These are phyloP conservation scores for Eledone cirrhosa DNA, from an alignment of 2,888 invertebrate genomes.

Conservation along the genomic window DNA sequence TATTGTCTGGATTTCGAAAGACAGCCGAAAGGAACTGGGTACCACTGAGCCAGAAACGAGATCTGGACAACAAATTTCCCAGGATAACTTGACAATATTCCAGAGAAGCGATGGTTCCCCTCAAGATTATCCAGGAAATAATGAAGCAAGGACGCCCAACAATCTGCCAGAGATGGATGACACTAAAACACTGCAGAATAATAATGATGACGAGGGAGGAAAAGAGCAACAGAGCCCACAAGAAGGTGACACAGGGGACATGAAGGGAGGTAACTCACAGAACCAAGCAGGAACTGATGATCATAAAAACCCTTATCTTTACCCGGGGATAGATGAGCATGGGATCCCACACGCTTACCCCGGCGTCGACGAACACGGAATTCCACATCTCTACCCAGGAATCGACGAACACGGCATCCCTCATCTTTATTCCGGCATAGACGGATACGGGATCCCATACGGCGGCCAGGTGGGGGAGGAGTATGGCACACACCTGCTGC, in stretches of 20 bases:
- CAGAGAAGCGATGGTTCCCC: background rate
- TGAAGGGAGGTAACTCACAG: background rate
- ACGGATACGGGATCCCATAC: slow-evolving; percentile 12
- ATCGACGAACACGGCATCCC: slow-evolving; percentile 21
- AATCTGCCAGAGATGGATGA: slow-evolving; percentile 9
- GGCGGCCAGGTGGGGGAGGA: background rate
- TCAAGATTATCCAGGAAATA: background rate
- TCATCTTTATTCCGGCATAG: slow-evolving; percentile 1
- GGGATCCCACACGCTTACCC: background rate
- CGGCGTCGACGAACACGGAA: slow-evolving; percentile 13
- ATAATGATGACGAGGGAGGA: background rate
- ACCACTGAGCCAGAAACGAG: background rate
- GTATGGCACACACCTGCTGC: slow-evolving; percentile 6
- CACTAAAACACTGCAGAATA: background rate
- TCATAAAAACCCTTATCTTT: background rate
- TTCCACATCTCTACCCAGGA: slow-evolving; percentile 22
- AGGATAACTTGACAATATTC: background rate
- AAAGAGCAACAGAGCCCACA: background rate
- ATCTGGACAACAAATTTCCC: background rate
- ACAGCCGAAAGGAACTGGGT: slow-evolving; percentile 1
- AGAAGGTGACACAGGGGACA: background rate
- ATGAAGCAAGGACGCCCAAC: background rate
- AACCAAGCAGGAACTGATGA: background rate
- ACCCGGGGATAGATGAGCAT: background rate
- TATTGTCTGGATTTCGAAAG: slow-evolving; percentile 1